Percentiles rank a stretch among this genome's conserved stretches.
Conservation (phyloP, 2,797 vertebrate genomes). For the Pseudochirops cupreus region DNA sequence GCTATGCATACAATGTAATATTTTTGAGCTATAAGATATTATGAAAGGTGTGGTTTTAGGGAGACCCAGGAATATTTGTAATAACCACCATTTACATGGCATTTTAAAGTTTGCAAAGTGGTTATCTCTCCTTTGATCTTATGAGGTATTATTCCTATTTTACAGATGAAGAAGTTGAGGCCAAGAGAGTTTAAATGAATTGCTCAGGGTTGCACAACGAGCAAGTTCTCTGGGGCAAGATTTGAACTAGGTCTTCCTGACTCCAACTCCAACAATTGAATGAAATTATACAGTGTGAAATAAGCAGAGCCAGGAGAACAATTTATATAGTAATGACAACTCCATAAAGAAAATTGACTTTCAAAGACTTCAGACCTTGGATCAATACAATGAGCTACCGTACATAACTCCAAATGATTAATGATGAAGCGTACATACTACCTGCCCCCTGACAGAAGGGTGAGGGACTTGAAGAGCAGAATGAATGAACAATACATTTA, state of each 20-base stretch:
- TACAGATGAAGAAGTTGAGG: not conserved
- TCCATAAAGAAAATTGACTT: not conserved
- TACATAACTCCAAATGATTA: not conserved
- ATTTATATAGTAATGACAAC: not conserved
- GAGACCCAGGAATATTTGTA: not conserved
- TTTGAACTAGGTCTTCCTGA: not conserved
- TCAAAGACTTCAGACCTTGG: not conserved
- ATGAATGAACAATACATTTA: not conserved
- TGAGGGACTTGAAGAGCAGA: not conserved
- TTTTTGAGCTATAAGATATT: not conserved
- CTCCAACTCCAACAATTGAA: not conserved
- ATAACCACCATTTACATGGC: not conserved
- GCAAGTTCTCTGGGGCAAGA: not conserved
- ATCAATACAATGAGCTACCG: not conserved
- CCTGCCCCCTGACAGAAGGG: not conserved
- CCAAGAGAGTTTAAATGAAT: not conserved
- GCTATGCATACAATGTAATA: not conserved
- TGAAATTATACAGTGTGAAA: not conserved
- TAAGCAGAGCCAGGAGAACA: not conserved
- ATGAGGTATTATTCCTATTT: not conserved
- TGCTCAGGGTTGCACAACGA: not conserved
- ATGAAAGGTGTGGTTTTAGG: not conserved
- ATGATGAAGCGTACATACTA: not conserved
- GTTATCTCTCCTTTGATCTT: not conserved
- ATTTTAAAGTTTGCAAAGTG: not conserved